phyloP scores from a whole-genome alignment of 2,113 vertebrate species.

The Cygnus atratus region DNA sequence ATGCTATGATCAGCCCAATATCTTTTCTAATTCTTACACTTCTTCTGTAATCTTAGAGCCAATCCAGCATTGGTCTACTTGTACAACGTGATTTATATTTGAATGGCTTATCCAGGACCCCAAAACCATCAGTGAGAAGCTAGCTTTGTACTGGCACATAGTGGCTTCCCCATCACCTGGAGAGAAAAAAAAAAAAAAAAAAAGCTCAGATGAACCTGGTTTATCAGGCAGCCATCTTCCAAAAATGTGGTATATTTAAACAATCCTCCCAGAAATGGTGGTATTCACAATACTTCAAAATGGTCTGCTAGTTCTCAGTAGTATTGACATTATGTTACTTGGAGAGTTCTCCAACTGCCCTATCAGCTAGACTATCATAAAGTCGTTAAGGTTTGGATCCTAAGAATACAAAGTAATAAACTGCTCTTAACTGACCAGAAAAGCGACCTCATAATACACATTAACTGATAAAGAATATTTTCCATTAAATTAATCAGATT shows the following conservation, averaged over 20 bases:
- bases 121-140: neutral
- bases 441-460: neutral
- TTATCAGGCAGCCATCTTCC: neutral
- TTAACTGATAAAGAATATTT: neutral
- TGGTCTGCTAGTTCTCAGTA: neutral
- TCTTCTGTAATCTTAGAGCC: neutral
- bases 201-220: neutral
- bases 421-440: neutral
- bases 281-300: neutral
- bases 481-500: slow-evolving; percentile 62
- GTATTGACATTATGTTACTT: neutral
- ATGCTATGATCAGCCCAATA: neutral
- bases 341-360: neutral
- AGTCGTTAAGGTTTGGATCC: neutral
- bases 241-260: neutral
- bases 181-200: neutral
- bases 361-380: neutral
- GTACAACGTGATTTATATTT: neutral
- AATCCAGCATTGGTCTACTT: neutral
- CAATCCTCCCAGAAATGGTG: fast-evolving
- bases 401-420: neutral
- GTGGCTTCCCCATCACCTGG: neutral
- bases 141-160: neutral
- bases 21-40: neutral
- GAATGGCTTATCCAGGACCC: neutral